Evolutionary conservation across 2,797 vertebrate species (phyloP).

Genomic region (Tinamus major): DNA sequence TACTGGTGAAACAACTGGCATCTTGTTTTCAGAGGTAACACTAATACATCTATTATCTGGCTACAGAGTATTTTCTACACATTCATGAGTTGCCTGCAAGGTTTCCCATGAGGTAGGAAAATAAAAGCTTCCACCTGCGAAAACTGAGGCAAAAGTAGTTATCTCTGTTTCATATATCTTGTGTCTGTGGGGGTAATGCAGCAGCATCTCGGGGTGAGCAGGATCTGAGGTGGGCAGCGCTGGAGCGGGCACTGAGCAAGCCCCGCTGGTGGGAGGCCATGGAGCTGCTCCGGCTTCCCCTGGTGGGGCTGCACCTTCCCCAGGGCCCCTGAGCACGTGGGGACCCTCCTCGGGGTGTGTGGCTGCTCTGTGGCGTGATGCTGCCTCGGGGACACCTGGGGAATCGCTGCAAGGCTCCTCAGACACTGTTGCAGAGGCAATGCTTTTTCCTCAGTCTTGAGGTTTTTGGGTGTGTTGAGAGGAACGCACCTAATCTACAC

Average conservation of each 20-base stretch:
- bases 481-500: neutral
- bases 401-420: accelerated
- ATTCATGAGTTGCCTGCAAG: neutral
- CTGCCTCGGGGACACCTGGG: neutral
- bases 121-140: neutral
- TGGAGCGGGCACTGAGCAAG: neutral
- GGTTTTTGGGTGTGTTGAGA: neutral
- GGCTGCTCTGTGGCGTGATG: neutral
- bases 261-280: neutral
- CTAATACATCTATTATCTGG: neutral
- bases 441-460: neutral
- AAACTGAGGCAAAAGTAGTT: neutral
- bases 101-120: neutral
- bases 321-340: neutral
- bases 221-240: too few species aligned
- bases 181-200: too few species aligned
- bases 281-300: too few species aligned
- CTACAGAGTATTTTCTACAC: neutral
- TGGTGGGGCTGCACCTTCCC: neutral
- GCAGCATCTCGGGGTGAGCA: too few species aligned
- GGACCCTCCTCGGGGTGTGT: accelerated
- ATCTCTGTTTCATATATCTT: neutral
- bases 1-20: neutral
- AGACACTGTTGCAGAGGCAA: neutral
- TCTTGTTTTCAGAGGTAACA: neutral